These are phyloP conservation scores for Uria lomvia DNA, from an alignment of 2,113 vertebrate genomes.

Conservation along the genomic window DNA sequence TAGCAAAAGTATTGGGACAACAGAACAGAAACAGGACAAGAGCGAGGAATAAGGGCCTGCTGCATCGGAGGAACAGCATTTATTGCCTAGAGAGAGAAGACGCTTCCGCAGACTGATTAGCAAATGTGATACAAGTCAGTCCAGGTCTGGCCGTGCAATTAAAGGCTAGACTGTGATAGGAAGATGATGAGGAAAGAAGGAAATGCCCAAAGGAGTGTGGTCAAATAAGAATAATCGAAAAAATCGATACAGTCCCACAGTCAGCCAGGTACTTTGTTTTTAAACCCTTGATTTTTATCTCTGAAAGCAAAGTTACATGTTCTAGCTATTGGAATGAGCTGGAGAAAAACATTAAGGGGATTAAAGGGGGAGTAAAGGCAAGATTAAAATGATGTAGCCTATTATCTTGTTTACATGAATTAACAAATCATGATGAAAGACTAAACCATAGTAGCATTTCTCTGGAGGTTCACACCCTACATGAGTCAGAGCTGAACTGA, in stretches of 20 bases:
- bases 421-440: constrained; percentile 43
- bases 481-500: constrained; percentile 36
- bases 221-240: background rate
- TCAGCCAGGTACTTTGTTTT: background rate
- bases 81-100: background rate
- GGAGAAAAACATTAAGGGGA: background rate
- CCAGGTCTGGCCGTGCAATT: background rate
- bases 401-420: constrained; percentile 24
- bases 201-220: background rate
- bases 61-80: background rate
- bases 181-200: background rate
- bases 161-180: background rate
- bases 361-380: constrained; percentile 7
- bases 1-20: background rate
- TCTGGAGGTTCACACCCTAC: constrained; percentile 21
- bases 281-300: background rate
- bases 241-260: background rate
- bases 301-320: background rate
- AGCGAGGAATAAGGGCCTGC: background rate
- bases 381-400: background rate
- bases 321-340: background rate
- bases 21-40: background rate
- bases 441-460: constrained; percentile 28
- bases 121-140: background rate
- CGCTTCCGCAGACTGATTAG: background rate